Evolutionary conservation across 2,888 invertebrate genomes (phyloP), one percentile per base, ranked within the genome.

Genomic region (Spilarctia lutea): DNA sequence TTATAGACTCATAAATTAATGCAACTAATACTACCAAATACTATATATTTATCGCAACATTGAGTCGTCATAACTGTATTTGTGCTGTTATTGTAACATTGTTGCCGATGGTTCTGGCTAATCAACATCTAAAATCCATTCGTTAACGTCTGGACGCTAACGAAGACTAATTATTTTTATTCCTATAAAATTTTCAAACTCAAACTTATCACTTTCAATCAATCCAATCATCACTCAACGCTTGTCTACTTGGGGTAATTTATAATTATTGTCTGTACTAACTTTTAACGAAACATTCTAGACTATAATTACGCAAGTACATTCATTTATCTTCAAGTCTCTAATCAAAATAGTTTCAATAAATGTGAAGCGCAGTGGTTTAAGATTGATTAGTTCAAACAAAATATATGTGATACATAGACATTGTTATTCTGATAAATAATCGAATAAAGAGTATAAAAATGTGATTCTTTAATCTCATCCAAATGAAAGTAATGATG

Each of bases 81-180:
- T 60, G 52, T 56, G 52, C 11, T 27, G 6, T 60, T 27, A 56
- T 24, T 56, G 4, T 10, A 27, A 56, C 16, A 16, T 27, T 56
- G 24, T 56, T n/a, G 52, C 24, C n/a, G n/a, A 24, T 56, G 52
- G n/a, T 56, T 56, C n/a, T 56, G 52, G n/a, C n/a, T 56, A 56
- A 56, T 56, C 52, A 56, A 56, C 24, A 24, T n/a, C 52, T n/a
- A n/a, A 52, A 56, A 56, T 56, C n/a, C 52, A 56, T 56, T 56
- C 52, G 52, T n/a, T 56, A 56, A 56, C 52, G 52, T 56, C 52
- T 60, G 60, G 60, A 60, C 60, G 27, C 27, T 60, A 60, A 60
- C 27, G 60, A 60, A 60, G 60, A 60, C n/a, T 13, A 27, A 60
- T 60, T 27, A 27, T 60, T 60, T 60, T 27, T 60, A 60, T 60